phyloP scores from a whole-genome alignment of 2,113 vertebrate genomes.

The Emydocephalus ijimae region DNA sequence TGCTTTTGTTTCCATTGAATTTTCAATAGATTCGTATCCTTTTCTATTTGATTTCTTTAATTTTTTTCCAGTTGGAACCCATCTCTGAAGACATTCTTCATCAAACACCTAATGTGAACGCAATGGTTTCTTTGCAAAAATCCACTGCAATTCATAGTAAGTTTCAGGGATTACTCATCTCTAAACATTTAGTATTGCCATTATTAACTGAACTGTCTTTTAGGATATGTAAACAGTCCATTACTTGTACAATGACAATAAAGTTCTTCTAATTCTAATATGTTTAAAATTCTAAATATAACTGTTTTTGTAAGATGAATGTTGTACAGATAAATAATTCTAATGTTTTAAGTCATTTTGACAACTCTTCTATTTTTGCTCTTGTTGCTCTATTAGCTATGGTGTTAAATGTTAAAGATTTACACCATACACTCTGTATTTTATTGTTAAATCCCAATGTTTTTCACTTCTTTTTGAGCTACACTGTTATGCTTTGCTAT shows the following conservation, averaged over 20 bases:
- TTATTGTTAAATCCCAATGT: not conserved
- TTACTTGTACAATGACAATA: too few relatives aligned
- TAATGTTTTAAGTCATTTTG: not conserved
- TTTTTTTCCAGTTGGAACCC: conserved; percentile 72
- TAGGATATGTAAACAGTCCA: not conserved
- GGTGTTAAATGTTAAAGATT: not conserved
- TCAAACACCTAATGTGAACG: conserved; percentile 73
- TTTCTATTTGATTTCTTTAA: conserved; percentile 55
- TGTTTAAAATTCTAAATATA: not conserved
- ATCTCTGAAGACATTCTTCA: conserved; percentile 71
- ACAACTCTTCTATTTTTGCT: not conserved
- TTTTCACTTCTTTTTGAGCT: not conserved
- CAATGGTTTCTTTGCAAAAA: conserved; percentile 75
- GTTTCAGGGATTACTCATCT: conserved; percentile 51
- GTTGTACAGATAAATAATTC: not conserved
- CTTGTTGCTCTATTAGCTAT: not conserved
- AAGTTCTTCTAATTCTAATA: not conserved
- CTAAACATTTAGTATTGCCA: not conserved
- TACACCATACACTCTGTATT: not conserved
- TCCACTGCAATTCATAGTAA: conserved; percentile 79
- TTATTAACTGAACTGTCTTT: not conserved
- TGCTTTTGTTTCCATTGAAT: conserved; percentile 55
- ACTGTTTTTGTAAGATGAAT: not conserved
- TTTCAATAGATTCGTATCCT: conserved; percentile 52
- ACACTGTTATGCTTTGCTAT: not conserved